Base-by-base conservation (phyloP, 2,888 invertebrate species). In the Allacma fusca region DNA sequence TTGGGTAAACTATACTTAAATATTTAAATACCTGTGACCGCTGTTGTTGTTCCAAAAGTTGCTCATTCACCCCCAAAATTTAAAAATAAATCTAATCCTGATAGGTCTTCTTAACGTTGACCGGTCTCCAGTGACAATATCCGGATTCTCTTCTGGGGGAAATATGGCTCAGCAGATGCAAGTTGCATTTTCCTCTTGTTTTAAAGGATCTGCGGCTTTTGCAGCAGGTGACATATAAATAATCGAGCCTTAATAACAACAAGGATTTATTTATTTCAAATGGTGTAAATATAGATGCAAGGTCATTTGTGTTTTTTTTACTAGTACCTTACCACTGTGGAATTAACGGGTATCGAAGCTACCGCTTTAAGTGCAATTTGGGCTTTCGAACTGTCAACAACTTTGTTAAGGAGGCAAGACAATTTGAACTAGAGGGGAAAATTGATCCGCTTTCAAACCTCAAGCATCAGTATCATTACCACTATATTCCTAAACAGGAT, bases 91-190 rank as follows among this genome's bases (percentile, higher is more conserved):
- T n/a, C n/a, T n/a, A n/a, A n/a, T n/a, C n/a, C n/a, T n/a, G n/a
- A n/a, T n/a, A 34, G 34, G 34, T 4, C 34, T 9, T 7, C 34
- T 34, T 34, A 4, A 9, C 4, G 34, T 34, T 34, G 34, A 34
- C 34, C 21, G n/a, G 26, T 26, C n/a, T 9, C 76, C 76, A 0
- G 29, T 70, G 9, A 70, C 70, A 16, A 76, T 76, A 2, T 76
- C 76, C n/a, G 76, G 76, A n/a, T 76, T 76, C 44, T 70, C 70
- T 1, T 76, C 76, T 1, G 76, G 76, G 4, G 76, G 70, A n/a
- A 64, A 69, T 0, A 71, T 76, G 71, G 71, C 76, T 1, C 19
- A 19, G 13, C 71, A 76, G 29, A 71, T 76, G 76, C 76, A 76
- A 29, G 24, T 76, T 19, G 71, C 76, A 23, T 76, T 57, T 40